Conservation (phyloP, 1,140 invertebrate genomes). For the Leptestheria dahalacensis region DNA sequence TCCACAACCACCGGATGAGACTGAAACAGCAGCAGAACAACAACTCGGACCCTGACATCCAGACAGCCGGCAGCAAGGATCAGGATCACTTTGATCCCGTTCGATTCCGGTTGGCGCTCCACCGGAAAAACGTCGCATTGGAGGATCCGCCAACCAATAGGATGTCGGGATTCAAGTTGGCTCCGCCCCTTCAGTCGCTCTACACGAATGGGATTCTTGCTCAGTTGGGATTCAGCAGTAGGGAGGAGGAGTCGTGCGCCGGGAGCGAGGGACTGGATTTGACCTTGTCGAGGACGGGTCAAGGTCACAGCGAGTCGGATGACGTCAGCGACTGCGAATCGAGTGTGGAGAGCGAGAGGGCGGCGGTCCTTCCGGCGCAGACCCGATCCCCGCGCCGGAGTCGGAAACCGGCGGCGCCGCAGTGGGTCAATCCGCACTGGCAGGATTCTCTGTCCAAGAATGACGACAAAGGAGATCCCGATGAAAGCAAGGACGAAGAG, state of each 20-base stretch:
- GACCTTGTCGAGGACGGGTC: background rate
- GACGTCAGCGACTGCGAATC: background rate
- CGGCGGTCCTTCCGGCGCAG: constrained; percentile 20
- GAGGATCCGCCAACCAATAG: constrained; percentile 33
- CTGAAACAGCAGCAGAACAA: constrained; percentile 52
- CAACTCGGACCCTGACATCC: background rate
- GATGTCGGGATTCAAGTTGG: background rate
- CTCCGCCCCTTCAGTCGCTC: constrained; percentile 2
- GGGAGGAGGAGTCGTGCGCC: background rate
- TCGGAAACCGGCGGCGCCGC: constrained; percentile 82
- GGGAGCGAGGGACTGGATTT: background rate
- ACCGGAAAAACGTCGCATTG: constrained; percentile 68
- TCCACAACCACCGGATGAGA: constrained; percentile 97
- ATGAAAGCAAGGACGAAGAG: background rate
- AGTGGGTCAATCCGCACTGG: constrained; percentile 76
- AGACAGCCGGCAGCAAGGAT: background rate
- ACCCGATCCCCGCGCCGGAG: constrained; percentile 35
- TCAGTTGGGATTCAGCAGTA: background rate
- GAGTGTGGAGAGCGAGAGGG: constrained; percentile 27
- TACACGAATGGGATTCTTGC: constrained; percentile 9
- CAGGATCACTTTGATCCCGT: constrained; percentile 58
- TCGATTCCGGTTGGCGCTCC: constrained; percentile 70
- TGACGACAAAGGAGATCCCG: constrained; percentile 30
- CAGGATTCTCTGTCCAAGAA: constrained; percentile 30
- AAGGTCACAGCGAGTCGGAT: background rate